phyloP scores from a whole-genome alignment of 2,797 vertebrate genomes.

The Channallabes apus region DNA sequence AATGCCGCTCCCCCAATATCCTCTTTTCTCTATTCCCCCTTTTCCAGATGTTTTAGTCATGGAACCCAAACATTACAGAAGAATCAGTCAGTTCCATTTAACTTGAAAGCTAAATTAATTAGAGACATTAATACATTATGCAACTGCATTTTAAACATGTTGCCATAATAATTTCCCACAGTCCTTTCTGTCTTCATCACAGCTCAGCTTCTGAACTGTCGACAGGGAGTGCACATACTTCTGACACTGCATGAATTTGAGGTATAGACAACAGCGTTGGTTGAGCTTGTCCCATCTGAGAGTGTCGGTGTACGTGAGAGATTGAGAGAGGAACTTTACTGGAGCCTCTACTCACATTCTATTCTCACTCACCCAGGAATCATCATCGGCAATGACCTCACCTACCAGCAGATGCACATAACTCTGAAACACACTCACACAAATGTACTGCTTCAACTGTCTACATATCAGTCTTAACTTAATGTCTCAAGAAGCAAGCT shows the following conservation, averaged over 20 bases:
- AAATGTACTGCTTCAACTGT: slow-evolving; percentile 31
- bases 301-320: slow-evolving; percentile 21
- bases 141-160: background rate
- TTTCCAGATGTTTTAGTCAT: slow-evolving; percentile 10
- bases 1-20: slow-evolving; percentile 17
- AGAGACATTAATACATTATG: slow-evolving; percentile 17
- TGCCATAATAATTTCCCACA: background rate
- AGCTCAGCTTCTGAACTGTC: slow-evolving; percentile 1
- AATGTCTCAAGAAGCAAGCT: slow-evolving; percentile 41
- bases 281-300: slow-evolving; percentile 25
- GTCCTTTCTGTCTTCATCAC: background rate
- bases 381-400: slow-evolving; percentile 15
- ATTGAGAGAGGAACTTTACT: slow-evolving; percentile 6
- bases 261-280: slow-evolving; percentile 30
- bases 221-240: background rate
- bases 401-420: slow-evolving; percentile 11
- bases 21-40: slow-evolving; percentile 12
- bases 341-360: background rate
- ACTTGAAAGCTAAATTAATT: slow-evolving; percentile 20
- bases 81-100: slow-evolving; percentile 19
- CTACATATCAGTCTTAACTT: slow-evolving; percentile 41
- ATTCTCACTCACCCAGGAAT: slow-evolving; percentile 22
- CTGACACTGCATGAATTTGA: slow-evolving; percentile 2
- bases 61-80: slow-evolving; percentile 10
- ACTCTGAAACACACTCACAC: slow-evolving; percentile 20